Conservation (phyloP, 2,797 vertebrate species). For the Lagodon rhomboides region DNA sequence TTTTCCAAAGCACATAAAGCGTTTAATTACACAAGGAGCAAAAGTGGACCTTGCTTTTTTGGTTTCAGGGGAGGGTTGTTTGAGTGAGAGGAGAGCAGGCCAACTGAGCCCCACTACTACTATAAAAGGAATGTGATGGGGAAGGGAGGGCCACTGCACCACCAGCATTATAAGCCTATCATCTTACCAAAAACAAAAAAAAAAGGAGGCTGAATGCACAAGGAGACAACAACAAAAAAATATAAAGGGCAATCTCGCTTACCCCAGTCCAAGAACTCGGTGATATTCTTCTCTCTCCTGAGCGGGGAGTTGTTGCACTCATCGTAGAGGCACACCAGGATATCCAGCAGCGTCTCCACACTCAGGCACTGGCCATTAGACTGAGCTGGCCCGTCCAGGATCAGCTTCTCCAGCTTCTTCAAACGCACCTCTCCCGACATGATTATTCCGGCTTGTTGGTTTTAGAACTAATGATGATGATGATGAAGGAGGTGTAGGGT, state of each 20-base stretch:
- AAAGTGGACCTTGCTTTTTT: slow-evolving; percentile 40
- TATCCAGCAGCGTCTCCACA: slow-evolving; percentile 96
- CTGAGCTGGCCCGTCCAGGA: slow-evolving; percentile 94
- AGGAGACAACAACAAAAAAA: not conserved
- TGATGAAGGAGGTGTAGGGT: not conserved
- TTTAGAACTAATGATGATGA: slow-evolving; percentile 55
- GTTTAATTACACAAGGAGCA: slow-evolving; percentile 33
- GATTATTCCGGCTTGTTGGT: slow-evolving; percentile 64
- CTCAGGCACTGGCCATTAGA: slow-evolving; percentile 94
- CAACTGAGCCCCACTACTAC: slow-evolving; percentile 74
- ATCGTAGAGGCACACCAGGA: slow-evolving; percentile 97
- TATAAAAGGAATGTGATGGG: slow-evolving; percentile 85
- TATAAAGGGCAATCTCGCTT: slow-evolving; percentile 68
- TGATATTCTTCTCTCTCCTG: slow-evolving; percentile 96
- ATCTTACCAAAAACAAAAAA: slow-evolving; percentile 62
- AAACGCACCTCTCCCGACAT: slow-evolving; percentile 99
- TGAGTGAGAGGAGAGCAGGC: slow-evolving; percentile 62
- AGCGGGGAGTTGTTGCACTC: slow-evolving; percentile 98
- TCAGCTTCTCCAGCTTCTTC: slow-evolving; percentile 97
- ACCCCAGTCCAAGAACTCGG: slow-evolving; percentile 99
- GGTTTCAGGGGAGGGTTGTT: slow-evolving; percentile 49
- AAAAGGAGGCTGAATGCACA: slow-evolving; percentile 43
- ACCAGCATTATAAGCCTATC: slow-evolving; percentile 70
- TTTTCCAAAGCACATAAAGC: slow-evolving; percentile 37
- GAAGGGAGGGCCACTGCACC: slow-evolving; percentile 80